Evolutionary conservation across 2,888 invertebrate genomes (phyloP).

Genomic region (Mimachlamys varia): DNA sequence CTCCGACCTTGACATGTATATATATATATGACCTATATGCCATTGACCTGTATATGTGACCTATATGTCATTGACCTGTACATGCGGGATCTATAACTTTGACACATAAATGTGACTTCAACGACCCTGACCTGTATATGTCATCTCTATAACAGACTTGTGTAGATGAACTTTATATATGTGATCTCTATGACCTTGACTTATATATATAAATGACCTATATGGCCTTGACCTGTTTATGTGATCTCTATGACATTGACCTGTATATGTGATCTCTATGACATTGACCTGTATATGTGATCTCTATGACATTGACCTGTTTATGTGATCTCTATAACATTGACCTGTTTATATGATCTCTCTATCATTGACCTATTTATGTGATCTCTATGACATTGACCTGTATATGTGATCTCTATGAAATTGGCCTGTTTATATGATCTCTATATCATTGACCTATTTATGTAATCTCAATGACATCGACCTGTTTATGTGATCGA

Average conservation of each 20-base stretch:
- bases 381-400: neutral
- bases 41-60: neutral
- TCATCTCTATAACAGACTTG: neutral
- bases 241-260: neutral
- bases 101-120: neutral
- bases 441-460: neutral
- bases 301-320: neutral
- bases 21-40: neutral
- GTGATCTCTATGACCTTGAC: neutral
- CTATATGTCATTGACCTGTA: neutral
- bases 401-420: slow-evolving; percentile 5
- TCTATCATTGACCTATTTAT: neutral
- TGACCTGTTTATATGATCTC: neutral
- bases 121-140: neutral
- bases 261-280: neutral
- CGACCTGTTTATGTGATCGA: neutral
- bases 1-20: neutral
- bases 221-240: neutral
- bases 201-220: neutral
- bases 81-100: neutral
- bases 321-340: neutral
- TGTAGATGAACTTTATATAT: neutral
- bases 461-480: neutral
- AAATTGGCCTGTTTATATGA: neutral
- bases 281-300: neutral